Evolutionary conservation across 2,888 invertebrate species (phyloP).

Genomic region (Andrena minutula): DNA sequence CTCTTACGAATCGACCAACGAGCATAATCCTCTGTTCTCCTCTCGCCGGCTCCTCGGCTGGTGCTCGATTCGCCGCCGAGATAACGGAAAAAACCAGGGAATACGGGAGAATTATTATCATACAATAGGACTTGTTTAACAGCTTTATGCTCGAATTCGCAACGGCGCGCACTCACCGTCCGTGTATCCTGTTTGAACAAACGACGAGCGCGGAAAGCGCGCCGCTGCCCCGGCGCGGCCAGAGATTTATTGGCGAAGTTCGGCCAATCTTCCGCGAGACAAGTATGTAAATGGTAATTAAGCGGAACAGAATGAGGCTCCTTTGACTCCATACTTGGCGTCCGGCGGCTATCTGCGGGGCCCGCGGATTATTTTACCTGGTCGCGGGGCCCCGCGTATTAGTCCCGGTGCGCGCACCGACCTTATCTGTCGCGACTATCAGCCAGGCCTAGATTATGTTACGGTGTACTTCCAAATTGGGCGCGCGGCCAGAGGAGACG

Average conservation of each 20-base stretch:
- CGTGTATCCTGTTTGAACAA: conserved; percentile 1
- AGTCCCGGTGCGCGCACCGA: background rate
- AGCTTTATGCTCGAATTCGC: conserved; percentile 10
- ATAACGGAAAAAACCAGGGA: background rate
- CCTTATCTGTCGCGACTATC: conserved; percentile 47
- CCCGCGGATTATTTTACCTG: conserved; percentile 33
- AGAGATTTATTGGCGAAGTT: conserved; percentile 14
- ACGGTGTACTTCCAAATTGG: conserved; percentile 47
- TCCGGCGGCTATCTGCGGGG: conserved; percentile 12
- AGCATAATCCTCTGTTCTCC: background rate
- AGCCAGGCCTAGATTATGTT: conserved; percentile 41
- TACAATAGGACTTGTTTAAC: background rate
- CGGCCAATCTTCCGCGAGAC: conserved; percentile 12
- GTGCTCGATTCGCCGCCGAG: conserved; percentile 4
- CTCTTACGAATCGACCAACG: background rate
- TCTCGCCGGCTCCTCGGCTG: background rate
- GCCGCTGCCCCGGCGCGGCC: background rate
- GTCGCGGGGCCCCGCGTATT: background rate
- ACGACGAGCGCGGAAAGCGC: conserved; percentile 3
- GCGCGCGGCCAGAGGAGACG: conserved; percentile 20
- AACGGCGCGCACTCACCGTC: background rate
- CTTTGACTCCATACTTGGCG: conserved; percentile 23
- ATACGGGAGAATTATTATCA: background rate
- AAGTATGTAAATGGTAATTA: conserved; percentile 35
- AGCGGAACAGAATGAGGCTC: conserved; percentile 31